Conservation (phyloP, 2,113 vertebrate genomes). For the Empidonax alnorum region DNA sequence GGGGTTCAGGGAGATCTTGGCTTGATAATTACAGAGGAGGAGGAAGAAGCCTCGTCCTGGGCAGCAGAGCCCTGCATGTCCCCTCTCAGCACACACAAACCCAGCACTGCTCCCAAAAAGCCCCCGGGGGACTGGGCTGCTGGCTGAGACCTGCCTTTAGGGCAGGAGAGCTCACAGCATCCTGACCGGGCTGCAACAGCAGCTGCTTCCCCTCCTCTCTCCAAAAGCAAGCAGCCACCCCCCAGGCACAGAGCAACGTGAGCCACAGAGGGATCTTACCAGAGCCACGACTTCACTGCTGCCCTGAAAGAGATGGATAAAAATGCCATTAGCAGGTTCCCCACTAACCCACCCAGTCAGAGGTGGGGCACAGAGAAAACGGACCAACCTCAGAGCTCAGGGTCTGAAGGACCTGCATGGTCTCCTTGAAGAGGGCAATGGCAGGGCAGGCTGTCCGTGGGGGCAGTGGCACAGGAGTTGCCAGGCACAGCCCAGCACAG, state of each 20-base stretch:
- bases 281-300: fast-evolving
- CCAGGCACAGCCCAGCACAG: background rate
- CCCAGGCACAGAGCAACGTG: background rate
- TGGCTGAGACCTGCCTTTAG: background rate
- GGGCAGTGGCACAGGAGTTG: fast-evolving
- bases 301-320: conserved; percentile 33
- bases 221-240: background rate
- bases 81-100: background rate
- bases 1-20: background rate
- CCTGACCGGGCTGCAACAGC: background rate
- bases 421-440: background rate
- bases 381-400: background rate
- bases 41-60: fast-evolving
- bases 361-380: fast-evolving
- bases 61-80: background rate
- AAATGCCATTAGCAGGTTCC: background rate
- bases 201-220: background rate
- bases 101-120: background rate
- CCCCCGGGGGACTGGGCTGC: background rate
- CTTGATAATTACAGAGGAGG: background rate
- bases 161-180: background rate
- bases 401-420: fast-evolving
- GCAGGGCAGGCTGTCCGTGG: fast-evolving
- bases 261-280: conserved; percentile 34
- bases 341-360: background rate